Evolutionary conservation across 2,113 vertebrate genomes (phyloP), one percentile per base, ranked within the genome.

Genomic region (Burhinus oedicnemus): DNA sequence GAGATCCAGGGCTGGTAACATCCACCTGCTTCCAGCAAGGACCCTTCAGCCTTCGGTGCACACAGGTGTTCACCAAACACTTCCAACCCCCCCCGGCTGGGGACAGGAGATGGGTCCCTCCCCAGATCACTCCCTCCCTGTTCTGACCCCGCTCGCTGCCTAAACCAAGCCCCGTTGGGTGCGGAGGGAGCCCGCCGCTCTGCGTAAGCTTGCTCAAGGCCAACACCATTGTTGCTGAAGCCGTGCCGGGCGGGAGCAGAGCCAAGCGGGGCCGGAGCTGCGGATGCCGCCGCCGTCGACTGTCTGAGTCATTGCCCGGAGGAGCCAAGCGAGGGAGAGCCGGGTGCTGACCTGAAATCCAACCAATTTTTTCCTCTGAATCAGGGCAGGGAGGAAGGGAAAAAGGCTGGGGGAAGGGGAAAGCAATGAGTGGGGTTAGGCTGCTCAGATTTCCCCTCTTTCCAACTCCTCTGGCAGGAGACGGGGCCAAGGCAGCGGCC

Each of bases 281-380:
- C 75, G 21, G 92, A 75, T 80, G 64, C 77, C 3, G 25, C 72
- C 15, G 2, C 76, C 15, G 6, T 32, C 14, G 7, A 16, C 58
- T 42, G 61, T 58, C 91, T 97, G 94, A 97, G 92, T 96, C 96
- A 97, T 51, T 26, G 52, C 54, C 75, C 8, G 5, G 89, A 66
- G 82, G 54, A 94, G 76, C 61, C 7, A 17, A 84, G 86, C 9
- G 15, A 91, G 83, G 88, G 74, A 83, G 70, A 89, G 91, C 66
- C 3, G 19, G 58, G 93, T 20, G 23, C 93, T 78, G 94, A 69
- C 78, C 85, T 81, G 91, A 93, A 91, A 94, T 58, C 55, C 87
- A 71, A 57, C 30, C 6, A 1, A 8, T 75, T 58, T 91, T 57
- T 87, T 76, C 38, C 85, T 84, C 80, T 93, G 89, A 97, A 70